These are phyloP conservation scores for Microctenopoma steveboyesi DNA, from an alignment of 2,797 vertebrate species.

Conservation along the genomic window DNA sequence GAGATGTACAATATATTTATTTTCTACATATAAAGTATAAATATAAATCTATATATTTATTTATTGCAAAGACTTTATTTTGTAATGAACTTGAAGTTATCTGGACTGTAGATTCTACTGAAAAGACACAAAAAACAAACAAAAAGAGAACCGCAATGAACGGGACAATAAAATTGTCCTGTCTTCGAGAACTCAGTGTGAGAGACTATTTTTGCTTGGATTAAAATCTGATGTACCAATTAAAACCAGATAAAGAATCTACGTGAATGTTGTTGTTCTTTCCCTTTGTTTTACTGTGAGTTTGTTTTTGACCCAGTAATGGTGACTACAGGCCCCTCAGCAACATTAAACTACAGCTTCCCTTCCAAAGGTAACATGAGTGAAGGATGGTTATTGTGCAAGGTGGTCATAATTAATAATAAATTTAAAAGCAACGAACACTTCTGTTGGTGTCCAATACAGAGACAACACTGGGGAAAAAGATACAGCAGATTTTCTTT, in stretches of 20 bases:
- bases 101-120: slow-evolving; percentile 95
- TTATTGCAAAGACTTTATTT: slow-evolving; percentile 99
- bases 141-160: slow-evolving; percentile 84
- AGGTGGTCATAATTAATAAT: background rate
- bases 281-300: slow-evolving; percentile 32
- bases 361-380: background rate
- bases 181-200: slow-evolving; percentile 77
- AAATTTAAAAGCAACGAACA: slow-evolving; percentile 3
- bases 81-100: slow-evolving; percentile 98
- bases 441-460: slow-evolving; percentile 14
- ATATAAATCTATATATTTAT: slow-evolving; percentile 99
- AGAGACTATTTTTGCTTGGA: slow-evolving; percentile 79
- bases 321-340: no score
- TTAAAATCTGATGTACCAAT: slow-evolving; percentile 76
- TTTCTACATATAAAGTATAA: slow-evolving; percentile 98
- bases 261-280: slow-evolving; percentile 60
- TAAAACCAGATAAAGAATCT: slow-evolving; percentile 78
- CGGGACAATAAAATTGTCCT: slow-evolving; percentile 97
- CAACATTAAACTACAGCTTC: background rate
- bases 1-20: slow-evolving; percentile 99
- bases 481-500: slow-evolving; percentile 26
- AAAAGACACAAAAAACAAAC: slow-evolving; percentile 79
- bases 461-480: slow-evolving; percentile 19
- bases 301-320: no score
- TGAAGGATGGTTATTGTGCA: slow-evolving; percentile 4